Evolutionary conservation across 2,113 vertebrate genomes (phyloP).

Genomic region (Nerophis ophidion): DNA sequence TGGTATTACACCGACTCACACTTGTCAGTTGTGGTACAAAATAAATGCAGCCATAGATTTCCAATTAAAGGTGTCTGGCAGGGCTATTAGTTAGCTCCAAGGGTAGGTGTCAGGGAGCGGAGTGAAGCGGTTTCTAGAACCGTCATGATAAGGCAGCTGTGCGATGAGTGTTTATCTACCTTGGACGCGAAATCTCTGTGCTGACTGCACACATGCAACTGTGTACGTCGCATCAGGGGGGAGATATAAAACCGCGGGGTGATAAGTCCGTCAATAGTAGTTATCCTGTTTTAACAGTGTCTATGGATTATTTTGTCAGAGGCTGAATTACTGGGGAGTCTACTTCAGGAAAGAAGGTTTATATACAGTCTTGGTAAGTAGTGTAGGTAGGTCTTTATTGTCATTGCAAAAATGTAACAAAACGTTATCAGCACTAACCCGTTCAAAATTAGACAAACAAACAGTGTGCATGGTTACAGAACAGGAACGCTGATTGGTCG

Average conservation of each 20-base stretch:
- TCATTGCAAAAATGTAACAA: too few relatives aligned
- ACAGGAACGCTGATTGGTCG: too few relatives aligned
- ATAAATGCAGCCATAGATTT: constrained; percentile 74
- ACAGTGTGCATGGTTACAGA: too few relatives aligned
- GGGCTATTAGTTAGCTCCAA: constrained; percentile 67
- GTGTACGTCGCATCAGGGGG: constrained; percentile 3
- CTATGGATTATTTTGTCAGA: neutral
- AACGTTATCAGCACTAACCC: too few relatives aligned
- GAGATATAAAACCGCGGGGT: constrained; percentile 4
- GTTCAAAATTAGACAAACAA: too few relatives aligned
- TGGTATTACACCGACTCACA: constrained; percentile 63
- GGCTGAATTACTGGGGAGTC: neutral
- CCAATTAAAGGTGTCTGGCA: constrained; percentile 69
- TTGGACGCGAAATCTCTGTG: constrained; percentile 24
- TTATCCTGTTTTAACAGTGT: neutral
- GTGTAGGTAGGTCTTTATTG: too few relatives aligned
- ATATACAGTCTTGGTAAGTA: too few relatives aligned
- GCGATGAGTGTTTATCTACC: constrained; percentile 53
- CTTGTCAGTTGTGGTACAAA: constrained; percentile 63
- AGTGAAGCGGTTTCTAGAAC: constrained; percentile 51
- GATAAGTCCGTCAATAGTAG: constrained; percentile 5
- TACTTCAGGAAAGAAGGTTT: neutral
- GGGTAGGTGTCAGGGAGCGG: constrained; percentile 61
- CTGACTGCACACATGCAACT: constrained; percentile 9
- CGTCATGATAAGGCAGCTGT: constrained; percentile 48